Conservation (phyloP, 92 coral and sea anemone species). For the Siderastrea radians region DNA sequence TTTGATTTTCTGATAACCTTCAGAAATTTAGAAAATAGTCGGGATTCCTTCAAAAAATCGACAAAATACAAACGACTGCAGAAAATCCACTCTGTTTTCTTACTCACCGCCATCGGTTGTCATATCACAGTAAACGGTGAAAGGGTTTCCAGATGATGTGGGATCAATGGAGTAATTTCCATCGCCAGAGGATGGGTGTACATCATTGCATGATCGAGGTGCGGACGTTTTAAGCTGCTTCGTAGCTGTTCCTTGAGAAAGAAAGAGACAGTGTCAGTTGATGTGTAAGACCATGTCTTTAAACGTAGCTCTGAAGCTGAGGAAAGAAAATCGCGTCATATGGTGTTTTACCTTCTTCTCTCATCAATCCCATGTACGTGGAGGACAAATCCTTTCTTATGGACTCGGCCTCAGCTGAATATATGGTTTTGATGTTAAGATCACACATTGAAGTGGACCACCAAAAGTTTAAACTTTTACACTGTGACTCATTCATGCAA, state of each 20-base stretch:
- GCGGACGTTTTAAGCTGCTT: too few species aligned
- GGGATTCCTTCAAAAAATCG: too few species aligned
- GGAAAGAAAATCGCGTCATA: not conserved
- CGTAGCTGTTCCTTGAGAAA: not conserved
- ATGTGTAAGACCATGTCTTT: too few species aligned
- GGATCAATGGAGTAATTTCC: conserved; percentile 61
- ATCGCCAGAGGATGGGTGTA: conserved; percentile 20
- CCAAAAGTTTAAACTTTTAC: conserved; percentile 30
- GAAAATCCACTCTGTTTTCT: too few species aligned
- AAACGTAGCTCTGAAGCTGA: too few species aligned
- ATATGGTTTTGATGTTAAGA: conserved; percentile 13
- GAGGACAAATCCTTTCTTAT: not conserved
- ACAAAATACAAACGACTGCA: too few species aligned
- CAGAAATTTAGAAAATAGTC: too few species aligned
- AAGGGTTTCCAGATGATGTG: conserved; percentile 29
- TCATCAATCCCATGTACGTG: conserved; percentile 38
- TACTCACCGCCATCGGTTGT: conserved; percentile 64
- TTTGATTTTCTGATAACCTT: too few species aligned
- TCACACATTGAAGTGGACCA: conserved; percentile 1
- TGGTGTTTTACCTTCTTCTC: conserved; percentile 3
- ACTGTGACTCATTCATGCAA: conserved; percentile 15
- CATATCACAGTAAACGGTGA: conserved; percentile 67
- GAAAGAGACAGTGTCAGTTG: not conserved
- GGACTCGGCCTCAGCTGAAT: not conserved
- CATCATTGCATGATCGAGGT: conserved; percentile 24